Base-by-base conservation (phyloP, 2,113 vertebrate species). In the Pyxicephalus adspersus region DNA sequence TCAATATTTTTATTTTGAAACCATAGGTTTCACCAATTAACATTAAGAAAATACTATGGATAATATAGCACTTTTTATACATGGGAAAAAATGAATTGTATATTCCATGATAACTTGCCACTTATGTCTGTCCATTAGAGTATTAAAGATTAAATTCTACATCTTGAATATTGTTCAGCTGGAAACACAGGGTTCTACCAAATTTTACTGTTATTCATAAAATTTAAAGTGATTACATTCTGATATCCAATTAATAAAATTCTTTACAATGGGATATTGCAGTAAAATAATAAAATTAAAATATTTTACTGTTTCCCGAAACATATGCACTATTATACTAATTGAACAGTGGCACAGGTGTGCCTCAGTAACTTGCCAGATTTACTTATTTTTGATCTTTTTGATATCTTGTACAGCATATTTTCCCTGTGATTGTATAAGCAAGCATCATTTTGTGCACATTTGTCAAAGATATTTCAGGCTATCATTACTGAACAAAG, bases 211-310 rank as follows among this genome's bases (percentile, higher is more conserved):
- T 68, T 23, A 67, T 45, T 68, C 16, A 68, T 51, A 68, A 34
- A 68, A 68, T 51, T 31, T 23, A 68, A 68, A 68, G 38, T 17
- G 18, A 71, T 71, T 71, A 71, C 50, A 54, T 71, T 71, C 50
- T 28, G 13, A 45, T 18, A 19, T 52, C 20, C 26, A 54, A 52
- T 71, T 26, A 54, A 16, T 54, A 71, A 51, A 20, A 52, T 71
- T 18, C 61, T 61, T 23, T 63, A 18, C 19, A 71, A 74, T 29
- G 1, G 19, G 19, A 74, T 23, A 23, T 22, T 58, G 34, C 7
- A 17, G 11, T 17, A 25, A 54, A 58, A 58, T 38, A 34, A 20
- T 58, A 23, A 73, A 73, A 57, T 60, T 22, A 76, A 23, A 76
- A 64, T 77, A 20, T 9, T 64, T 31, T 50, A 5, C 34, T 22